phyloP scores from a whole-genome alignment of 2,888 invertebrate species.

The Drosophila birchii region DNA sequence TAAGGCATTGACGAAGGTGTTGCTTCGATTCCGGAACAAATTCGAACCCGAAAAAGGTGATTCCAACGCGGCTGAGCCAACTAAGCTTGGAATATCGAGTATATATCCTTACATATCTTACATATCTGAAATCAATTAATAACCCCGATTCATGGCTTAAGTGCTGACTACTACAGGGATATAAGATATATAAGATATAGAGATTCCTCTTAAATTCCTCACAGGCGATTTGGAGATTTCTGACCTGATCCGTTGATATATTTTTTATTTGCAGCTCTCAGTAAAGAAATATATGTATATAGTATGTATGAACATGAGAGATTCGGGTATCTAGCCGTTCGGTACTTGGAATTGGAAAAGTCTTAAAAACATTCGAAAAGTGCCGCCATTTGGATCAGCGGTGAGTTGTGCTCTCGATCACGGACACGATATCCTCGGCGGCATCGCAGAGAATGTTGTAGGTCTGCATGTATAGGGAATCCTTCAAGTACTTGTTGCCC shows the following conservation, averaged over 20 bases:
- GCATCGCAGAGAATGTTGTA: slow-evolving; percentile 74
- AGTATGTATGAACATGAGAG: not conserved
- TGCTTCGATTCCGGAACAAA: not conserved
- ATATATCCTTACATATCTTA: too few species aligned
- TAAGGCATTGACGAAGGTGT: not conserved
- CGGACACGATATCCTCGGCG: slow-evolving; percentile 77
- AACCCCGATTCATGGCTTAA: too few species aligned
- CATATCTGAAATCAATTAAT: too few species aligned
- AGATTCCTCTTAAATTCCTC: not conserved
- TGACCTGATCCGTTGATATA: not conserved
- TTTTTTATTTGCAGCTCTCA: not conserved
- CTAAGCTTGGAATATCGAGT: not conserved
- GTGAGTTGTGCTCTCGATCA: slow-evolving; percentile 73
- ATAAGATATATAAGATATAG: too few species aligned
- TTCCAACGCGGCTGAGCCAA: not conserved
- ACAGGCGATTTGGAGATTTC: not conserved
- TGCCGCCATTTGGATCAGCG: not conserved
- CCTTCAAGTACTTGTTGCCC: slow-evolving; percentile 67
- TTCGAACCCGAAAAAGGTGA: not conserved
- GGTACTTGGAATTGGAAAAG: not conserved
- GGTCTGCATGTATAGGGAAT: slow-evolving; percentile 78
- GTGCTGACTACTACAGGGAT: too few species aligned
- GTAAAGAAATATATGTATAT: not conserved
- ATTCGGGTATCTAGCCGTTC: not conserved
- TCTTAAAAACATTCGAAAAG: not conserved